Evolutionary conservation across 1,140 invertebrate genomes (phyloP).

Genomic region (Aphidius ervi): DNA sequence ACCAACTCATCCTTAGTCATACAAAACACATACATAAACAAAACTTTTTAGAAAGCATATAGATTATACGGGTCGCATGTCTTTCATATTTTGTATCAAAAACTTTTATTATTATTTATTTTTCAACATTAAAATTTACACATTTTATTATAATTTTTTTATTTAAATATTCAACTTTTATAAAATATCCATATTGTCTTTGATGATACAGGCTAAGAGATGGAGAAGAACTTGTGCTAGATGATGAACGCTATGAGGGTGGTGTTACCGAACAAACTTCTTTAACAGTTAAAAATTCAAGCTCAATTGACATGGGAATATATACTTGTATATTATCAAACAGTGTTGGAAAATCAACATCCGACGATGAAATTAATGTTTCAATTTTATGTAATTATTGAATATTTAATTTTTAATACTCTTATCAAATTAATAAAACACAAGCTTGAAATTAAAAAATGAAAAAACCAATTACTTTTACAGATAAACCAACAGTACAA

Average conservation of each 20-base stretch:
- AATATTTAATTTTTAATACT: neutral
- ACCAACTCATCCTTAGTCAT: too few relatives aligned
- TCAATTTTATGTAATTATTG: conserved; percentile 74
- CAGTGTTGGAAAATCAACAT: conserved; percentile 65
- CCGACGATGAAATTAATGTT: conserved; percentile 66
- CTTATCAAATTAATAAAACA: neutral
- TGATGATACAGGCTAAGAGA: conserved; percentile 66
- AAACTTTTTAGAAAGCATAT: too few relatives aligned
- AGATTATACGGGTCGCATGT: too few relatives aligned
- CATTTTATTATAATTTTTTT: neutral
- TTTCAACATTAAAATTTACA: too few relatives aligned
- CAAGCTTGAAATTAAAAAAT: conserved; percentile 1
- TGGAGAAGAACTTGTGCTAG: conserved; percentile 63
- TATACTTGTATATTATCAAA: conserved; percentile 79
- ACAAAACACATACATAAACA: too few relatives aligned
- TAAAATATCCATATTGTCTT: conserved; percentile 18
- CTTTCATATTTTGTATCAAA: too few relatives aligned
- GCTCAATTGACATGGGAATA: conserved; percentile 71
- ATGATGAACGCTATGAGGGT: conserved; percentile 67
- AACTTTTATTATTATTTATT: too few relatives aligned
- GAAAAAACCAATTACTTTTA: conserved; percentile 29
- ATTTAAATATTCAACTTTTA: neutral
- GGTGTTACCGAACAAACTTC: conserved; percentile 69
- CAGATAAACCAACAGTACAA: conserved; percentile 73
- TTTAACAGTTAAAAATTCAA: conserved; percentile 72